phyloP scores from a whole-genome alignment of 2,113 vertebrate species.

The Cyanoramphus novaezelandiae region DNA sequence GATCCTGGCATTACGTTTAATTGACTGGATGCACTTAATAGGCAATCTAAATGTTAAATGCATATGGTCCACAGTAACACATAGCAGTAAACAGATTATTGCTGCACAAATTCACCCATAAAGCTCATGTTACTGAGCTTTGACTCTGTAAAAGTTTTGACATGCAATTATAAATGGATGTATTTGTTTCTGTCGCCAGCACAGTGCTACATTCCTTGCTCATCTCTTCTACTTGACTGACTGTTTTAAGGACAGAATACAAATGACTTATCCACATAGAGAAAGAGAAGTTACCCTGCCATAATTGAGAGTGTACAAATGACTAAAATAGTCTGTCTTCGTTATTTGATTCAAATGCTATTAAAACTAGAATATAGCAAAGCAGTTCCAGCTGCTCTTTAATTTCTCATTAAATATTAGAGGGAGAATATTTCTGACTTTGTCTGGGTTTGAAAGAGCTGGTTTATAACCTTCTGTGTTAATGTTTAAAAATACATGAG shows the following conservation, averaged over 20 bases:
- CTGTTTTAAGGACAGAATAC: neutral
- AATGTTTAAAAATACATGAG: neutral
- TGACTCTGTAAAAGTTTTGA: neutral
- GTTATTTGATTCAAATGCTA: neutral
- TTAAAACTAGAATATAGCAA: neutral
- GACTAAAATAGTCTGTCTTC: neutral
- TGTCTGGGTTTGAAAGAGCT: neutral
- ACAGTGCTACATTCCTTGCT: neutral
- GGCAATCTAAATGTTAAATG: neutral
- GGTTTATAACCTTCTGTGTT: neutral
- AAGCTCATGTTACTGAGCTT: neutral
- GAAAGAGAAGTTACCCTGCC: neutral
- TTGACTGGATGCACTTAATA: neutral
- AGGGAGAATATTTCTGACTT: neutral
- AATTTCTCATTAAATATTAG: neutral
- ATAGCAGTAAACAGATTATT: neutral
- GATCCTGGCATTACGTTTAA: neutral
- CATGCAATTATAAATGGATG: neutral
- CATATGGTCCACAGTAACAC: neutral
- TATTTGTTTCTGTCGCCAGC: neutral
- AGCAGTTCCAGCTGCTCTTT: neutral
- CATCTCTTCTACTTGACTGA: neutral
- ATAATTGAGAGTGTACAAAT: neutral
- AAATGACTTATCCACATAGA: neutral
- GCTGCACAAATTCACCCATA: neutral